These are phyloP conservation scores for Amblyteles armatorius DNA, from an alignment of 2,888 invertebrate genomes.

Conservation along the genomic window DNA sequence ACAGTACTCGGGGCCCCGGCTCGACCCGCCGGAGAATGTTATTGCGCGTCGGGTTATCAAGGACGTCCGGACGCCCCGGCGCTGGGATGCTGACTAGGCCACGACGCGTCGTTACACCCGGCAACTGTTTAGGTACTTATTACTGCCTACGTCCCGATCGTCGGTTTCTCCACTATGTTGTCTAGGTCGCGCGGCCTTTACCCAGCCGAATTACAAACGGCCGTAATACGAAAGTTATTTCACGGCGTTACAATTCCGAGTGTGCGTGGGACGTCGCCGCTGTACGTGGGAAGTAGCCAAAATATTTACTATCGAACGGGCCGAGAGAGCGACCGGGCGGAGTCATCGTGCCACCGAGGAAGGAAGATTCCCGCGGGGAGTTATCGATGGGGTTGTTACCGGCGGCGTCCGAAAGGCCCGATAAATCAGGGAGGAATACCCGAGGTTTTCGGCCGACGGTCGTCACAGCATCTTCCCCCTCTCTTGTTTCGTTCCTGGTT, in stretches of 20 bases:
- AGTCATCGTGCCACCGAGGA: conserved; percentile 6
- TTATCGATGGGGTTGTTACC: background rate
- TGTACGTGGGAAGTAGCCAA: conserved; percentile 31
- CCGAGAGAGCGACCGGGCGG: background rate
- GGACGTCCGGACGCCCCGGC: conserved; percentile 63
- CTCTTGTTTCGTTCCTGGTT: conserved; percentile 37
- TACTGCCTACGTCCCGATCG: conserved; percentile 24
- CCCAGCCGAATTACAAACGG: background rate
- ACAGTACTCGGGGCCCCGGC: conserved; percentile 29
- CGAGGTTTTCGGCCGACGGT: background rate
- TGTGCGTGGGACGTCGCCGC: background rate
- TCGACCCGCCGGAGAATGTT: background rate
- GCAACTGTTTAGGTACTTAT: conserved; percentile 23
- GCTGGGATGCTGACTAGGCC: conserved; percentile 36
- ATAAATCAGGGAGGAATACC: background rate
- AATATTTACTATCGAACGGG: conserved; percentile 4
- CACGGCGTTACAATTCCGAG: background rate
- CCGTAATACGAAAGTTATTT: background rate
- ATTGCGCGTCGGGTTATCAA: conserved; percentile 69
- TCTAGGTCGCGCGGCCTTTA: conserved; percentile 30
- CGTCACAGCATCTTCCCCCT: no score
- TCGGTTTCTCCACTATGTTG: conserved; percentile 4
- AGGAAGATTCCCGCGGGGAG: background rate
- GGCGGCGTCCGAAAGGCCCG: background rate
- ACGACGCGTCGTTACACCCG: conserved; percentile 8